Evolutionary conservation across 2,888 invertebrate species (phyloP), one percentile per base, ranked within the genome.

Genomic region (Tenthredo amoena): DNA sequence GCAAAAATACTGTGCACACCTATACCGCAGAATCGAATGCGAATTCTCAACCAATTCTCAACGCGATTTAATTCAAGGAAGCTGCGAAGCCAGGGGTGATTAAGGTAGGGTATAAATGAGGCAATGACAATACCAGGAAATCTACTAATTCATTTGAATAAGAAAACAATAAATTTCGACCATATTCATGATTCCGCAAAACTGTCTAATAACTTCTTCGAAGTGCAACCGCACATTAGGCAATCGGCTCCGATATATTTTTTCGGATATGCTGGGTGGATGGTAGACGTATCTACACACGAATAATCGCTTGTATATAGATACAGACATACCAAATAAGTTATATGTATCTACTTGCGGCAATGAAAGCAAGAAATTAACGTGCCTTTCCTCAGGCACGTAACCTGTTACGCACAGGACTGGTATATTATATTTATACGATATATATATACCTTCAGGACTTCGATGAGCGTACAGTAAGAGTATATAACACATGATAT

Each of bases 281-380:
- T 71, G 71, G 31, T 2, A 71, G 7, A 37, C 15, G 18, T 18
- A 40, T n/a, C n/a, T 1, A 72, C 3, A 18, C 34, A 71, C 4
- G 71, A 6, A 50, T 50, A n/a, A 50, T 50, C 50, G 55, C n/a
- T 7, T n/a, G 55, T 55, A n/a, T 55, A n/a, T 55, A n/a, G n/a
- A n/a, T 9, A 40, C 55, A 40, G 18, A 21, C 62, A 12, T 12
- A 26, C 1, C 10, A 7, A 21, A 21, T 1, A 65, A 65, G 65
- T 34, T 65, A 65, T 65, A 31, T 65, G 15, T 43, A 71, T 65
- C 68, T 84, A 47, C 71, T 74, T 10, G 84, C 47, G 50, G 72
- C 74, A 84, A 84, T 84, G 71, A 74, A 72, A 84, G 31, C 84
- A 37, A n/a, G 50, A 21, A 50, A 47, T 74, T 43, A 74, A 74